phyloP scores from a whole-genome alignment of 1,140 invertebrate species.

The Phortica variegata region DNA sequence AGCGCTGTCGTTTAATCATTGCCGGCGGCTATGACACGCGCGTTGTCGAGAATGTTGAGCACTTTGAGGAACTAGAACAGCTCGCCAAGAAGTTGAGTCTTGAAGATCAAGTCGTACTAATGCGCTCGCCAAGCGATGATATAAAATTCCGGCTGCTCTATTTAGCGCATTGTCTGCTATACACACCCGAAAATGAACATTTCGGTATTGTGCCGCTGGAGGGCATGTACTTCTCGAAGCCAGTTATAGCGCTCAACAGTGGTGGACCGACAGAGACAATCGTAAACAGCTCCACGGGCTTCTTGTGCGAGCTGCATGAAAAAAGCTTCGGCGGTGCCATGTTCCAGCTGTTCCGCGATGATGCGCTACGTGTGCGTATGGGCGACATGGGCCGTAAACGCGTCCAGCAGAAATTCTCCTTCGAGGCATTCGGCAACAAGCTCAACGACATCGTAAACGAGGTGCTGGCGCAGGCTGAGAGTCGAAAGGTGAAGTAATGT shows the following conservation, averaged over 20 bases:
- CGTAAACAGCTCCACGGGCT: conserved; percentile 85
- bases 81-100: conserved; percentile 63
- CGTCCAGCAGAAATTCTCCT: conserved; percentile 78
- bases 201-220: conserved; percentile 99
- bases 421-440: conserved; percentile 71
- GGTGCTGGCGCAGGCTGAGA: conserved; percentile 23
- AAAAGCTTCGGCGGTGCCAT: conserved; percentile 80
- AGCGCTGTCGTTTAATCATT: conserved; percentile 80
- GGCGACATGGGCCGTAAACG: conserved; percentile 70
- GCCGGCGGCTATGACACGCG: conserved; percentile 95
- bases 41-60: conserved; percentile 85
- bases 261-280: conserved; percentile 96
- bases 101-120: conserved; percentile 75
- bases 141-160: conserved; percentile 80
- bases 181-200: conserved; percentile 96
- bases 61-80: conserved; percentile 74
- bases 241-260: conserved; percentile 92
- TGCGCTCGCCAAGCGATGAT: conserved; percentile 83
- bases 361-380: conserved; percentile 64
- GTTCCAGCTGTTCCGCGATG: conserved; percentile 65
- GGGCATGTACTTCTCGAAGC: conserved; percentile 92
- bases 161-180: conserved; percentile 77
- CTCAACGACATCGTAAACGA: conserved; percentile 65
- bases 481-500: no score
- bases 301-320: conserved; percentile 71